Evolutionary conservation across 2,797 vertebrate species (phyloP).

Genomic region (Acomys russatus): DNA sequence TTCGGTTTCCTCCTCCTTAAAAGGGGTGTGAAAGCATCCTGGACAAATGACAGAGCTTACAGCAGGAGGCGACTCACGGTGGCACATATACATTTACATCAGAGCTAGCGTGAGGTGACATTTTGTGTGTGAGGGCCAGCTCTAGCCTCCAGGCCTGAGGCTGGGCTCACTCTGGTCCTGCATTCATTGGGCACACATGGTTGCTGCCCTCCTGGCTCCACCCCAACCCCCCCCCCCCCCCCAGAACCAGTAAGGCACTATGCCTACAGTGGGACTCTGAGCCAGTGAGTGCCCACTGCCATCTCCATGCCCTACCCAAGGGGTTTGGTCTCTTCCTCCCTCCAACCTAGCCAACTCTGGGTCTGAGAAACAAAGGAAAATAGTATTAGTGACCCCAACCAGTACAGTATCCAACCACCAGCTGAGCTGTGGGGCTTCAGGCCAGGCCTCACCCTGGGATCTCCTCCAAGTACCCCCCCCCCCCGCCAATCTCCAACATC

Average conservation of each 20-base stretch:
- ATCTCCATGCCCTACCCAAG: neutral
- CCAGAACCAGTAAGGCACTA: no score
- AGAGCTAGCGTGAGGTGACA: neutral
- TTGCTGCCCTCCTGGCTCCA: neutral
- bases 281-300: neutral
- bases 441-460: neutral
- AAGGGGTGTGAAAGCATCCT: neutral
- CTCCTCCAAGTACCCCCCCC: neutral
- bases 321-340: neutral
- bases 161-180: fast-evolving
- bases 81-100: neutral
- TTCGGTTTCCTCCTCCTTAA: neutral
- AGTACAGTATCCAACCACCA: neutral
- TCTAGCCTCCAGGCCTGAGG: neutral
- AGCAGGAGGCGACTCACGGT: fast-evolving
- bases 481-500: neutral
- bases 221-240: neutral
- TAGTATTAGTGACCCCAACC: neutral
- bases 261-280: neutral
- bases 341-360: neutral
- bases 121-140: no score
- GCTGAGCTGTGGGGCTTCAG: neutral
- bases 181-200: neutral
- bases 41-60: neutral
- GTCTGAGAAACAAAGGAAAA: neutral